Evolutionary conservation across 1,140 invertebrate genomes (phyloP).

Genomic region (Pseudomyrmex sp.): DNA sequence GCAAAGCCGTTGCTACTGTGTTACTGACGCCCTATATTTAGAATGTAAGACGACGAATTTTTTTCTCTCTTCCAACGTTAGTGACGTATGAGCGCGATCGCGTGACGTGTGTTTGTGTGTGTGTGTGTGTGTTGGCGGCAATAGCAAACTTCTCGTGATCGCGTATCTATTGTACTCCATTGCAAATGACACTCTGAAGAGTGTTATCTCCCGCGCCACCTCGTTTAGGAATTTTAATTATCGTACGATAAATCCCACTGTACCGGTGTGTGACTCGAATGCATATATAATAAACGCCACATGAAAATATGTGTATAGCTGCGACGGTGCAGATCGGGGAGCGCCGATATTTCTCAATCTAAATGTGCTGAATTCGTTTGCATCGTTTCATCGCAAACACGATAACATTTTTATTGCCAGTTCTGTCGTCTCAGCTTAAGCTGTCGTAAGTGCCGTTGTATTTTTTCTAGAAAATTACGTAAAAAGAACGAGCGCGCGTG

Average conservation of each 20-base stretch:
- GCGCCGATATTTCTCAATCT: slow-evolving; percentile 63
- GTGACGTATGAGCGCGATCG: slow-evolving; percentile 9
- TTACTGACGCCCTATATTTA: slow-evolving; percentile 75
- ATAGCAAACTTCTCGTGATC: slow-evolving; percentile 24
- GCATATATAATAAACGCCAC: slow-evolving; percentile 40
- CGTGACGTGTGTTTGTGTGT: not conserved
- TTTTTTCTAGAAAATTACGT: slow-evolving; percentile 12
- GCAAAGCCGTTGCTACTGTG: slow-evolving; percentile 78
- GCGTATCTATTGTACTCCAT: not conserved
- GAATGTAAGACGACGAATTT: slow-evolving; percentile 50
- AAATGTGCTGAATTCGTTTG: slow-evolving; percentile 73
- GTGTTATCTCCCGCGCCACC: not conserved
- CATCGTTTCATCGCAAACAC: slow-evolving; percentile 61
- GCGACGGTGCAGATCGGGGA: slow-evolving; percentile 32
- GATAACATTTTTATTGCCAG: slow-evolving; percentile 69
- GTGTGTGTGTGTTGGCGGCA: not conserved
- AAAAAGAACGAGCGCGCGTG: not conserved
- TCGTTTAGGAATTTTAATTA: slow-evolving; percentile 37
- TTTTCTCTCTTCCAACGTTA: slow-evolving; percentile 35
- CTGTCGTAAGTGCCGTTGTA: not conserved
- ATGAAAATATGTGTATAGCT: slow-evolving; percentile 59
- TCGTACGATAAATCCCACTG: slow-evolving; percentile 2
- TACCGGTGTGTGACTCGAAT: not conserved
- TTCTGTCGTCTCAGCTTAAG: slow-evolving; percentile 52
- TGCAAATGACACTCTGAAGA: not conserved